A percentile compares a stretch with the other conserved stretches of the same genome.
Conservation (phyloP, 2,797 vertebrate genomes). For the Euphonia xanthogaster region DNA sequence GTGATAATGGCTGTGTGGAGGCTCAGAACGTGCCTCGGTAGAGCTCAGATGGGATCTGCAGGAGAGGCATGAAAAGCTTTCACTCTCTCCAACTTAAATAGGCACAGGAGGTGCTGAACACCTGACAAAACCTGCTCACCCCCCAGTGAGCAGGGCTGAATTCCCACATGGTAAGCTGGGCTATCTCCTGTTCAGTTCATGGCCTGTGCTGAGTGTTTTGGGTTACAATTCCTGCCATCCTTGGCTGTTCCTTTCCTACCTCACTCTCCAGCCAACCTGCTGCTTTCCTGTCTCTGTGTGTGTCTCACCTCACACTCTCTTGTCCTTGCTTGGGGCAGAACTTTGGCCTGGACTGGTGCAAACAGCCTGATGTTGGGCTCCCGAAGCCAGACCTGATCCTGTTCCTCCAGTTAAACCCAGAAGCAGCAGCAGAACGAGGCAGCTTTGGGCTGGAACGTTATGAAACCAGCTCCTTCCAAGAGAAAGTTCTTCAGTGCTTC, state of each 20-base stretch:
- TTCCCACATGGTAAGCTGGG: neutral
- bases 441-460: constrained; percentile 89
- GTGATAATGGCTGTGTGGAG: neutral
- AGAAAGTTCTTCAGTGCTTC: constrained; percentile 80
- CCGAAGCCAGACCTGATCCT: constrained; percentile 94
- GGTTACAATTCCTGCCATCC: neutral
- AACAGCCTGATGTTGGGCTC: constrained; percentile 86
- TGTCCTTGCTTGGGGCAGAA: constrained; percentile 75
- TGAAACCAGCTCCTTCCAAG: constrained; percentile 84
- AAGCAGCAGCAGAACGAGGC: constrained; percentile 79
- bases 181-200: neutral
- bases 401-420: constrained; percentile 83
- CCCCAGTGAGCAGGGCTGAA: neutral
- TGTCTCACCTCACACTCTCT: neutral
- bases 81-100: neutral
- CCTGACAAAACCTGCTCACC: neutral
- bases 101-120: neutral
- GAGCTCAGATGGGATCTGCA: neutral
- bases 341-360: constrained; percentile 92
- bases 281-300: neutral
- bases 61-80: neutral
- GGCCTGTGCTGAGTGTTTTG: neutral
- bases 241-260: neutral
- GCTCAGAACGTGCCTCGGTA: neutral
- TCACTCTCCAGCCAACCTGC: neutral